Evolutionary conservation across 2,888 invertebrate species (phyloP).

Genomic region (Habrosyne pyritoides): DNA sequence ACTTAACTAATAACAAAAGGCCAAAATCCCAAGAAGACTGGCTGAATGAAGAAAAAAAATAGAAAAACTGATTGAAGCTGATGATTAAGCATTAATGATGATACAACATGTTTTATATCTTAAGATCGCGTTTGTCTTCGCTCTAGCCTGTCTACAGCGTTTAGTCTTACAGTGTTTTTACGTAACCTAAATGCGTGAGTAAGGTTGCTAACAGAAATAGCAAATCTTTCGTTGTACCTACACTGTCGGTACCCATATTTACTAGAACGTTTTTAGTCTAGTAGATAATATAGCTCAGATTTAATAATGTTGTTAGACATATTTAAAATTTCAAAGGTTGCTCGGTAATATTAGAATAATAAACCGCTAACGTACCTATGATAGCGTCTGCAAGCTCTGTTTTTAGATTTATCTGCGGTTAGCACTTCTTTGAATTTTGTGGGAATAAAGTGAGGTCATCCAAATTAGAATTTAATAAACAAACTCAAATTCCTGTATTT

Average conservation of each 20-base stretch:
- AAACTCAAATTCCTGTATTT: not conserved
- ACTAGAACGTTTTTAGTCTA: not conserved
- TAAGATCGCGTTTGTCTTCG: not conserved
- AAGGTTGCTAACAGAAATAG: not conserved
- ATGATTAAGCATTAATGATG: too few species aligned
- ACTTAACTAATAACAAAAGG: too few species aligned
- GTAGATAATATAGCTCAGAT: not conserved
- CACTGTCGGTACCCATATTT: not conserved
- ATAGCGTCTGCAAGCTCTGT: not conserved
- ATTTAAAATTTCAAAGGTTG: not conserved
- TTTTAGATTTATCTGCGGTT: slow-evolving; percentile 5
- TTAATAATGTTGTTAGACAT: not conserved
- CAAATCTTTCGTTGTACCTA: not conserved
- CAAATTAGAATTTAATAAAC: not conserved
- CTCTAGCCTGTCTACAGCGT: not conserved
- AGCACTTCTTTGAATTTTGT: slow-evolving; percentile 4
- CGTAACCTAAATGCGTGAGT: not conserved
- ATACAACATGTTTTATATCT: not conserved
- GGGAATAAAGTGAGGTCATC: slow-evolving; percentile 5
- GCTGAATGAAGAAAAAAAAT: too few species aligned
- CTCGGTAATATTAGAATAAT: not conserved
- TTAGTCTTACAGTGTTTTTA: not conserved
- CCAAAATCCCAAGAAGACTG: too few species aligned
- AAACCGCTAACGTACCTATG: not conserved
- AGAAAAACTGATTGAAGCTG: too few species aligned